Base-by-base conservation (phyloP, 1,140 invertebrate genomes). In the Cryptotermes secundus region DNA sequence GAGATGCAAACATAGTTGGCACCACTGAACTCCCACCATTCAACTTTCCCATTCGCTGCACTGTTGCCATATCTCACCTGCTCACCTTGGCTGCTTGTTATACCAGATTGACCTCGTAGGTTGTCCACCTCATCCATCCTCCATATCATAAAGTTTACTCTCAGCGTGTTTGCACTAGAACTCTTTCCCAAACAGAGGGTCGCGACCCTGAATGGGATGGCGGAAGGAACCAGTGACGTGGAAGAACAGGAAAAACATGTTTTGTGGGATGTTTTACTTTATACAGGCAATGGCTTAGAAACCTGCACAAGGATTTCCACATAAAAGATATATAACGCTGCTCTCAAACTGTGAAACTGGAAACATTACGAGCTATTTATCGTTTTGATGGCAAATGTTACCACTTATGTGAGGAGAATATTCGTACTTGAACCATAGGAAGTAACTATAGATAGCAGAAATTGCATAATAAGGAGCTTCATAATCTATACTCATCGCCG, bases 1-100 rank as follows among this genome's bases (percentile, higher is more conserved):
- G n/a, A n/a, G 59, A 72, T 31, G 59, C 59, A n/a, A 72, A 72
- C 59, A 72, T 72, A 26, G 59, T 72, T 72, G 59, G 59, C 59
- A 72, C n/a, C 59, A 72, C 59, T 72, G 59, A 72, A 72, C 59
- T 72, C 59, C 59, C 59, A 72, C 59, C 59, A 72, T 72, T 72
- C 59, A 72, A 72, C 59, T 72, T 72, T 72, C 59, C 59, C 59
- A 72, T 72, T 72, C 59, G 31, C 26, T 72, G 7, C 59, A 31
- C 26, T 72, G 59, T 72, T 72, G 59, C n/a, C 59, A 72, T 72
- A 72, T 72, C 59, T 72, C 59, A 72, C 59, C 59, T 72, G 59
- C 59, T 72, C 59, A 72, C 59, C 59, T 72, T 72, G 59, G 59
- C 59, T 72, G 59, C 59, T 72, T 72, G 59, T 72, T 72, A 72